phyloP scores from a whole-genome alignment of 2,888 invertebrate genomes.

The Holacanthella duospinosa region DNA sequence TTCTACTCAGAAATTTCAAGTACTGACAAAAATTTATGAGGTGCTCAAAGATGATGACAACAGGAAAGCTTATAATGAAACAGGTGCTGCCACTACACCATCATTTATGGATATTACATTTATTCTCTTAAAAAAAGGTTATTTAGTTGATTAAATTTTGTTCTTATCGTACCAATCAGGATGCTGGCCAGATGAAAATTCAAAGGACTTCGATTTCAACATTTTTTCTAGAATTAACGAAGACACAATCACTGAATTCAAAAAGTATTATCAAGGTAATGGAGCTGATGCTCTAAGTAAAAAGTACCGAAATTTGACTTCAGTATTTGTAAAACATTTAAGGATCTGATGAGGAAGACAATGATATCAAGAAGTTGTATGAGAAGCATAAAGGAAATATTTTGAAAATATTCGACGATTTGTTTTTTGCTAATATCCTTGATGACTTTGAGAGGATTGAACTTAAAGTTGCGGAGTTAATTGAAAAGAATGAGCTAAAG shows the following conservation, averaged over 20 bases:
- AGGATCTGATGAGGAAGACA: conserved; percentile 33
- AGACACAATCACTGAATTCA: conserved; percentile 26
- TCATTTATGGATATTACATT: not conserved
- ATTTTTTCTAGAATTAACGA: conserved; percentile 24
- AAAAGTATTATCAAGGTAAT: conserved; percentile 25
- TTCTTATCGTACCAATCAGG: conserved; percentile 13
- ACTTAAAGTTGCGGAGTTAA: conserved; percentile 22
- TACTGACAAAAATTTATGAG: conserved; percentile 28
- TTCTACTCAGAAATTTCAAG: conserved; percentile 33
- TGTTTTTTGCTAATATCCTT: conserved; percentile 30
- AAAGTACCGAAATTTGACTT: too few relatives aligned
- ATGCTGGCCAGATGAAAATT: conserved; percentile 31
- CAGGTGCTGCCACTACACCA: conserved; percentile 26
- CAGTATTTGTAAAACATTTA: too few relatives aligned
- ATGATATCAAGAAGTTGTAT: conserved; percentile 30
- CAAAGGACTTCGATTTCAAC: conserved; percentile 15
- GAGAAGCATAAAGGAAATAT: conserved; percentile 29
- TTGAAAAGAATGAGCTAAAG: conserved; percentile 23
- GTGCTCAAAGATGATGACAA: conserved; percentile 30
- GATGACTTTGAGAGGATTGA: conserved; percentile 30
- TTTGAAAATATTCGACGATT: conserved; percentile 28
- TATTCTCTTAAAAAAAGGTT: not conserved
- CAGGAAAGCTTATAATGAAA: conserved; percentile 31
- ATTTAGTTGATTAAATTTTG: not conserved
- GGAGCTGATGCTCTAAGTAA: not conserved